phyloP scores from a whole-genome alignment of 2,797 vertebrate species.

The Premnoplex brunnescens region DNA sequence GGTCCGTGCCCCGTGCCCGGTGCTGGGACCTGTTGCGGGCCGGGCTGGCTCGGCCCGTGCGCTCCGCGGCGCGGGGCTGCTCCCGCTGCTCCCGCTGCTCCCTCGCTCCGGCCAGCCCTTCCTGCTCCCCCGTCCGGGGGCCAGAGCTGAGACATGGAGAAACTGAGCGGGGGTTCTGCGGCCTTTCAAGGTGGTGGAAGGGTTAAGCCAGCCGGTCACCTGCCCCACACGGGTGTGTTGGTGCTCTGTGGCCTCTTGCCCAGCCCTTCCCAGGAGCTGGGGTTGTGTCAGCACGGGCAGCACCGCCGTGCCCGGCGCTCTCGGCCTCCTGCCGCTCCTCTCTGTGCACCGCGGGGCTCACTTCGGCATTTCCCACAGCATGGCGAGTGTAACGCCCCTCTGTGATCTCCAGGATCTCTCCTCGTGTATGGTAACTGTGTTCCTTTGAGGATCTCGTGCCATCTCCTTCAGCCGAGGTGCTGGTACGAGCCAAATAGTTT shows the following conservation, averaged over 20 bases:
- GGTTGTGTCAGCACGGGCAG: neutral
- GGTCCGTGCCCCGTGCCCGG: too few relatives aligned
- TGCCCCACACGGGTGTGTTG: neutral
- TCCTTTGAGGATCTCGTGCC: neutral
- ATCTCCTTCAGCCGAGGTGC: neutral
- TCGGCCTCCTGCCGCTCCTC: neutral
- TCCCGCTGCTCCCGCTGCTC: neutral
- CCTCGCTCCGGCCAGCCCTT: accelerated
- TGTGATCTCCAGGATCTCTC: neutral
- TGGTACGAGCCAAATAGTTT: neutral
- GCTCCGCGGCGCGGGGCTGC: neutral
- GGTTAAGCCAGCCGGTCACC: neutral
- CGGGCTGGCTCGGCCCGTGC: neutral
- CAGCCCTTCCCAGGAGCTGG: neutral
- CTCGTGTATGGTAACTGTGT: neutral
- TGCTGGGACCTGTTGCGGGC: constrained; percentile 17
- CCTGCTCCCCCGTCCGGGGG: neutral
- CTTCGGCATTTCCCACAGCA: neutral
- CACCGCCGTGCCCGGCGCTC: neutral
- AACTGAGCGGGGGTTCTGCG: too few relatives aligned
- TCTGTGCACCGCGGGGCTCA: accelerated
- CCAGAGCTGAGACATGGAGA: neutral
- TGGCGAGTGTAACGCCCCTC: too few relatives aligned
- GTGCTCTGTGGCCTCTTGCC: neutral
- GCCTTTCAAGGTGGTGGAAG: neutral